phyloP scores from a whole-genome alignment of 2,888 invertebrate species.

The Schizaphis graminum region DNA sequence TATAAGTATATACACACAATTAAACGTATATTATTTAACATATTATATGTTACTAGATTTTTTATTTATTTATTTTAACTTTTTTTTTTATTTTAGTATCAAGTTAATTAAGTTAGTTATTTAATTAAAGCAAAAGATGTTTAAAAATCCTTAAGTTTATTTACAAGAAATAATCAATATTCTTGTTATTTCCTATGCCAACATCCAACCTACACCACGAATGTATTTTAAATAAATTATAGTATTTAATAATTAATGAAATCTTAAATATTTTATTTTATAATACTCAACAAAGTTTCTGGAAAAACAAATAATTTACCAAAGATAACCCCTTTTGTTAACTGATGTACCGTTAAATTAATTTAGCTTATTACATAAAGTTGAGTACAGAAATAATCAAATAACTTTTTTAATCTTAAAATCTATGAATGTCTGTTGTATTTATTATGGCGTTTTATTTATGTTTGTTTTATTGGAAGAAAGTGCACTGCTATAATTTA shows the following conservation, averaged over 20 bases:
- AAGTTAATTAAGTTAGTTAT: background rate
- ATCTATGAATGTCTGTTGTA: background rate
- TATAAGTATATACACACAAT: background rate
- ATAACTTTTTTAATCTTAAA: background rate
- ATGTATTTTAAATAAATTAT: background rate
- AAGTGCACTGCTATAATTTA: background rate
- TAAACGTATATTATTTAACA: background rate
- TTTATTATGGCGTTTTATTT: background rate
- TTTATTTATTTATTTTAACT: background rate
- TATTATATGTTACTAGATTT: background rate
- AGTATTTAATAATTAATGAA: background rate
- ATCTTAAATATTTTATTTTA: background rate
- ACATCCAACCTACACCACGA: background rate
- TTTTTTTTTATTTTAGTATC: background rate
- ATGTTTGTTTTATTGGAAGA: background rate
- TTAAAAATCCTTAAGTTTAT: background rate
- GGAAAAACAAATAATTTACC: background rate
- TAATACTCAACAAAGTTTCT: background rate
- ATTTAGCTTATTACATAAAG: conserved; percentile 5
- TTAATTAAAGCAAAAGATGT: background rate
- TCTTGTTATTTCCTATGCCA: background rate
- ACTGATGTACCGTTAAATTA: background rate
- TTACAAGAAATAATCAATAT: background rate
- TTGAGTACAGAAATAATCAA: background rate
- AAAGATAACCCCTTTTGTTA: background rate